These are phyloP conservation scores for Cerceris rybyensis DNA, from an alignment of 2,888 invertebrate genomes.

Conservation along the genomic window DNA sequence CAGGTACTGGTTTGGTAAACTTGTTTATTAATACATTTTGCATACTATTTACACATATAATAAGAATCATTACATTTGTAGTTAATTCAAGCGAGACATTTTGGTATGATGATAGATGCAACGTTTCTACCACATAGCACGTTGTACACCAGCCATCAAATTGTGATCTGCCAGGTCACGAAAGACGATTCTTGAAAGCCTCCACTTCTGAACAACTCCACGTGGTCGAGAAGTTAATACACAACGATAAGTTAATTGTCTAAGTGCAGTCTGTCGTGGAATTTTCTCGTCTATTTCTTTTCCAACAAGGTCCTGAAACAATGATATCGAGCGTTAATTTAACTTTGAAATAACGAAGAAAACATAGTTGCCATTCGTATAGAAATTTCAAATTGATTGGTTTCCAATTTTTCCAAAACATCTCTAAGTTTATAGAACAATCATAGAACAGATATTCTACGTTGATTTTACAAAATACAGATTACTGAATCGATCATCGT, in stretches of 20 bases:
- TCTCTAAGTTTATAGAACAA: too few relatives aligned
- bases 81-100: not conserved
- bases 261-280: constrained; percentile 88
- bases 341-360: too few relatives aligned
- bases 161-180: constrained; percentile 96
- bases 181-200: constrained; percentile 95
- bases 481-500: too few relatives aligned
- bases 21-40: too few relatives aligned
- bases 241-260: constrained; percentile 90
- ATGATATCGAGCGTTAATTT: not conserved
- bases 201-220: constrained; percentile 91
- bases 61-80: too few relatives aligned
- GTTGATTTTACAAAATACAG: too few relatives aligned
- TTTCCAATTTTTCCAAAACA: too few relatives aligned
- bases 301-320: constrained; percentile 87
- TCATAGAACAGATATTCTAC: too few relatives aligned
- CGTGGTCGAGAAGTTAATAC: constrained; percentile 93
- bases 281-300: constrained; percentile 88
- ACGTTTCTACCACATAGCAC: constrained; percentile 92
- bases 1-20: too few relatives aligned
- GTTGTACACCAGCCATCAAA: constrained; percentile 93
- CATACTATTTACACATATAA: too few relatives aligned
- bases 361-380: not conserved
- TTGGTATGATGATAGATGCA: not conserved
- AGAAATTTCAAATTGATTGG: too few relatives aligned